phyloP scores from a whole-genome alignment of 2,888 invertebrate species.

The Chaitophorus viminalis region DNA sequence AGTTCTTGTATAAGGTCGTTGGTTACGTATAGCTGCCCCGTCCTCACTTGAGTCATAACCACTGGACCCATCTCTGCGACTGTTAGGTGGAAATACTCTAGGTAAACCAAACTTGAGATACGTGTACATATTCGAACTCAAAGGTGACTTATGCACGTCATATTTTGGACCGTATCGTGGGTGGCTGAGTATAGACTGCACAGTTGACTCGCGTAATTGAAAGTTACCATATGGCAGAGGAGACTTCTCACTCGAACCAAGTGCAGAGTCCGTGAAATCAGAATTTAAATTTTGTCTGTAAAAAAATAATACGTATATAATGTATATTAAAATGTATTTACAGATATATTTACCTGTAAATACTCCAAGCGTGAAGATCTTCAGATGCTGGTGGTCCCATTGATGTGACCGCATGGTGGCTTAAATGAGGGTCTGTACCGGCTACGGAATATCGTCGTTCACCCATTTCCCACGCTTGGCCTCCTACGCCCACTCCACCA shows the following conservation, averaged over 20 bases:
- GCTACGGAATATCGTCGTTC: constrained; percentile 81
- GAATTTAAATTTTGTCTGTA: constrained; percentile 91
- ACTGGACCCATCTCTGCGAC: constrained; percentile 85
- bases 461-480: constrained; percentile 74
- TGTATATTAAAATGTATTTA: constrained; percentile 8
- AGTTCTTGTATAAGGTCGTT: constrained; percentile 68
- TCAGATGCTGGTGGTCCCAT: constrained; percentile 77
- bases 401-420: constrained; percentile 64
- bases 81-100: constrained; percentile 87
- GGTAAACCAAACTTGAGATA: constrained; percentile 94
- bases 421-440: constrained; percentile 64
- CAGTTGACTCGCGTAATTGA: constrained; percentile 90
- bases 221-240: constrained; percentile 94
- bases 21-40: constrained; percentile 63
- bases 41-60: constrained; percentile 91
- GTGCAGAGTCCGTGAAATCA: constrained; percentile 92
- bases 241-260: constrained; percentile 92
- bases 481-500: constrained; percentile 55
- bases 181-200: constrained; percentile 88
- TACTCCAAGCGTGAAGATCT: constrained; percentile 95
- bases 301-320: constrained; percentile 64
- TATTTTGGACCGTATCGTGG: constrained; percentile 91
- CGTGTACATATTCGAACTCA: constrained; percentile 92
- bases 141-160: constrained; percentile 76
- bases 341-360: constrained; percentile 76